Base-by-base conservation (phyloP, 92 coral and sea anemone genomes). In the Heteractis magnifica region DNA sequence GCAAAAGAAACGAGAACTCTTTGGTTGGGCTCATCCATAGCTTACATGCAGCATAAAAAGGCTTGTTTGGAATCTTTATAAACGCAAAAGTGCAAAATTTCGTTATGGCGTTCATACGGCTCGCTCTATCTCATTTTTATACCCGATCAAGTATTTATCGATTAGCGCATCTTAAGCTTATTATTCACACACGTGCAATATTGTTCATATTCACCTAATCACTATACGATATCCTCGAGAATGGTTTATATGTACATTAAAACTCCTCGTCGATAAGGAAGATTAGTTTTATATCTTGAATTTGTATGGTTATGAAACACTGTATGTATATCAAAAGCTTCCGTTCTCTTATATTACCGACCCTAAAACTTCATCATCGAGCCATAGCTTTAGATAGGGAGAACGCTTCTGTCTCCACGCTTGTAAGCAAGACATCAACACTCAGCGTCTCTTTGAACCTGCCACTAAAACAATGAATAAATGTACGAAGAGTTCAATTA, bases 201-300 rank as follows among this genome's bases (percentile, higher is more conserved):
- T 68, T 68, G 73, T 21, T 1, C 13, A 26, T 68, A 68, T 68
- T 68, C 48, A 26, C 73, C 73, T 68, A 68, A 68, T 68, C 73
- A 68, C 23, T 13, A 4, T 68, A 10, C 49, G 9, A 68, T 10
- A 34, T 34, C 44, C 44, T 34, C 44, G 49, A 68, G 44, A 26
- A 68, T 68, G 49, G 70, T 68, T 6, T 23, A 21, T 68, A 68
- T 68, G 73, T 68, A 68, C 73, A 68, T 68, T 68, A 68, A 68
- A 26, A 10, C 73, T 68, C 14, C 14, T 26, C 5, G 23, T n/a
- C 73, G 73, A 68, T 68, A 68, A 68, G 73, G 48, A 68, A 68
- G 73, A 68, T 68, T 68, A 68, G 73, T 68, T 26, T 68, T 68
- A 68, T 68, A 68, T 68, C 73, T 68, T 26, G 49, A 20, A 68